Percentiles rank a stretch among this genome's conserved stretches.
These are phyloP conservation scores for Drosophila lacteicornis DNA, from an alignment of 1,140 invertebrate species.

Conservation along the genomic window DNA sequence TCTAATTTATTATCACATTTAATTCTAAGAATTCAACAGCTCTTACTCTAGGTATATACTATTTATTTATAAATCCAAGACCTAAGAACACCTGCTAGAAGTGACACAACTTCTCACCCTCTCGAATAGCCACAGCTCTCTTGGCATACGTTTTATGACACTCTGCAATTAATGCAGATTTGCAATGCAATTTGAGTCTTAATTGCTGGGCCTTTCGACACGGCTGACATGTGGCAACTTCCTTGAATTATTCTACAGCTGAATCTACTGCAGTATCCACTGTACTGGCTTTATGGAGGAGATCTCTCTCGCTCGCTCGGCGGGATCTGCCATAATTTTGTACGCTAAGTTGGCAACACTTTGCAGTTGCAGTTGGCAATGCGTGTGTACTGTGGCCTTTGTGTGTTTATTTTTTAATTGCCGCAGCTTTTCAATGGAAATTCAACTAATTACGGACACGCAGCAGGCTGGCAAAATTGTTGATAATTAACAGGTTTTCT, in stretches of 20 bases:
- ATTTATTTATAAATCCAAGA: background rate
- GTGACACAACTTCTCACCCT: background rate
- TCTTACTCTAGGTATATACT: too few relatives aligned
- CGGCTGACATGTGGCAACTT: slow-evolving; percentile 40
- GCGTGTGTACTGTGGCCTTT: slow-evolving; percentile 53
- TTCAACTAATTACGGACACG: slow-evolving; percentile 76
- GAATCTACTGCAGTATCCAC: too few relatives aligned
- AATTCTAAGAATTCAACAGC: too few relatives aligned
- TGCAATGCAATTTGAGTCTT: slow-evolving; percentile 42
- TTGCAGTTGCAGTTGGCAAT: slow-evolving; percentile 75
- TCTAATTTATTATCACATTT: background rate
- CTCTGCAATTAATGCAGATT: slow-evolving; percentile 40
- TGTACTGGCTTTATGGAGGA: slow-evolving; percentile 32
- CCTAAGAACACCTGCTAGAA: background rate
- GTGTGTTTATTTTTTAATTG: slow-evolving; percentile 71
- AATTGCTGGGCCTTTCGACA: slow-evolving; percentile 45
- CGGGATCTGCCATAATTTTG: slow-evolving; percentile 70
- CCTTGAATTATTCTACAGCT: slow-evolving; percentile 3
- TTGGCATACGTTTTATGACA: slow-evolving; percentile 49
- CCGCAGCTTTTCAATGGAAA: slow-evolving; percentile 76
- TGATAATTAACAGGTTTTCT: slow-evolving; percentile 82
- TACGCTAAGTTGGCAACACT: slow-evolving; percentile 83
- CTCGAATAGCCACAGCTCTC: background rate
- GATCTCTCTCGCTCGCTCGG: slow-evolving; percentile 4
- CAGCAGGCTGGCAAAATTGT: slow-evolving; percentile 72